Base-by-base conservation (phyloP, 2,113 vertebrate genomes). In the Megaptera novaeangliae region DNA sequence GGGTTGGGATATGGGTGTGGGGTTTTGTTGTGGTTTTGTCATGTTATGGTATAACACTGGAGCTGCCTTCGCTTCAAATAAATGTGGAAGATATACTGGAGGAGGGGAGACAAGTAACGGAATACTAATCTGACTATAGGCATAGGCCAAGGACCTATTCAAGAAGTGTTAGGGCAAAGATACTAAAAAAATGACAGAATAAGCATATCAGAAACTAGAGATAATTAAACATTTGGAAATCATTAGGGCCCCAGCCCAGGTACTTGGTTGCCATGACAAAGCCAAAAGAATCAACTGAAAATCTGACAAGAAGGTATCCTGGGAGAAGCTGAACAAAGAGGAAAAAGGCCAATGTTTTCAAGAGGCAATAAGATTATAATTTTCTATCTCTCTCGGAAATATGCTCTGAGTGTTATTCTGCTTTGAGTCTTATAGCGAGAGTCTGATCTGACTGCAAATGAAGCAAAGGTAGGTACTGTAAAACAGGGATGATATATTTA, bases 261-360 rank as follows among this genome's bases (percentile, higher is more conserved):
- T 55, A 55, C 23, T 25, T 63, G 78, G 80, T 85, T 95, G 63
- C 77, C 84, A 80, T 46, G 63, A 88, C 89, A 88, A 92, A 96
- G 39, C n/a, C 63, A 68, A 72, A 78, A 90, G 80, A 68, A 72
- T 64, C 68, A 68, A 74, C 68, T 18, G n/a, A 27, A 83, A 55
- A 92, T 39, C 0, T 96, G 68, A 94, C 31, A 83, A 66, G 91
- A n/a, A 86, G 29, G 71, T 77, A 64, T 74, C 74, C 59, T 39
- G 78, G 82, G 39, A 94, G 82, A 81, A 49, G 66, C 23, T 31
- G 44, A 82, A 89, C 46, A 81, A 34, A 80, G 66, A 46, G 9
- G 13, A 1, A 55, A 85, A 88, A 77, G 92, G 87, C 17, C 72
- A 95, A 10, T 36, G 72, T 77, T 92, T 89, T 74, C 91, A 71